Evolutionary conservation across 1,140 invertebrate species (phyloP).

Genomic region (Cydia splendana): DNA sequence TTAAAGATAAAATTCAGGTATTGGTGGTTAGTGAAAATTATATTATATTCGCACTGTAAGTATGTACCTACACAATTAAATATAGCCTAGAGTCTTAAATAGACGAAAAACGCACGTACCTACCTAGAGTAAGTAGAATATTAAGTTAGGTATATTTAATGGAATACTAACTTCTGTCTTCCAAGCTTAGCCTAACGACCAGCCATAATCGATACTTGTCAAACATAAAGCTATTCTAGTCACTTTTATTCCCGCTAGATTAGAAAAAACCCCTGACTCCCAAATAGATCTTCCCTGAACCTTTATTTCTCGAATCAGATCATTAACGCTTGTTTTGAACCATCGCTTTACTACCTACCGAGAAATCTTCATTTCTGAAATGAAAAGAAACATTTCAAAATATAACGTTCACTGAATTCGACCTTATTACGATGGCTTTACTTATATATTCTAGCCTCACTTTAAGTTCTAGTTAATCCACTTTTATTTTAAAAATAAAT

Average conservation of each 20-base stretch:
- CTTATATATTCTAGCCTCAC: neutral
- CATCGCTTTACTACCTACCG: constrained; percentile 19
- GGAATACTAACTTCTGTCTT: neutral
- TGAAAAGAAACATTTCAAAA: neutral
- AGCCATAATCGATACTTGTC: constrained; percentile 12
- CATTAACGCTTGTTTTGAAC: constrained; percentile 31
- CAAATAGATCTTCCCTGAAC: constrained; percentile 21
- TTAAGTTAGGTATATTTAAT: neutral
- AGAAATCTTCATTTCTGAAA: neutral
- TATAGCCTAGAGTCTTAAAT: too few relatives aligned
- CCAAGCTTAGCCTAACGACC: neutral
- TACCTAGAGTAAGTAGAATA: too few relatives aligned
- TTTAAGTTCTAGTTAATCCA: neutral
- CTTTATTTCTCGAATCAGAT: constrained; percentile 24
- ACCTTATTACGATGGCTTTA: neutral
- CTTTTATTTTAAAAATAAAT: constrained; percentile 19
- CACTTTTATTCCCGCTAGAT: constrained; percentile 4
- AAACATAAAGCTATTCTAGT: constrained; percentile 7
- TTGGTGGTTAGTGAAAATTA: too few relatives aligned
- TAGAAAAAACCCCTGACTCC: constrained; percentile 10
- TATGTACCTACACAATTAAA: too few relatives aligned
- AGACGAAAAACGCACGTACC: too few relatives aligned
- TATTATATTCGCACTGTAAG: too few relatives aligned
- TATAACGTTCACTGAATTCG: neutral
- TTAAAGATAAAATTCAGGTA: too few relatives aligned